Base-by-base conservation (phyloP, 2,888 invertebrate species). In the Ditula angustiorana region DNA sequence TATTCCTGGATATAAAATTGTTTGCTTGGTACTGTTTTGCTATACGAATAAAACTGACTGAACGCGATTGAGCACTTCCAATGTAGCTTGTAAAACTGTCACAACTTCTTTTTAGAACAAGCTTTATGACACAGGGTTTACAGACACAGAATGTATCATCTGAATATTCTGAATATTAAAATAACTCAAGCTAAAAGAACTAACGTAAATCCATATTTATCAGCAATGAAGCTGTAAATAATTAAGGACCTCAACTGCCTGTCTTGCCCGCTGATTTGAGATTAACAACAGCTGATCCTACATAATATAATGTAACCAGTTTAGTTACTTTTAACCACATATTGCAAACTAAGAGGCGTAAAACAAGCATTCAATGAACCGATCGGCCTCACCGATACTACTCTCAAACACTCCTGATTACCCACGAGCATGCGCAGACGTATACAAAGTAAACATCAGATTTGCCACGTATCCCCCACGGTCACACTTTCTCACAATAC, bases 401-500 rank as follows among this genome's bases (percentile, higher is more conserved):
- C 16, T 30, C 8, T 5, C 2, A 41, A 41, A 41, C 16, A 3
- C 16, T 16, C 24, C n/a, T 46, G 24, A 46, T 23, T 46, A 46
- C 24, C 46, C 8, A n/a, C 16, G 23, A 23, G 7, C 11, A 21
- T 23, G 46, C 23, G 46, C 41, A 41, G n/a, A 46, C 19, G 24
- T 7, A 46, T 21, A 71, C 73, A 71, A 76, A 72, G 77, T 76
- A 73, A 69, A 70, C 70, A 71, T 69, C 74, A 73, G 74, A 75
- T 78, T 74, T 77, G 74, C 74, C 75, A 73, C 71, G 74, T 77
- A 77, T 78, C 74, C 78, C 76, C 78, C 67, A 73, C 78, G 79
- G 80, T 82, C 86, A 87, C 86, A 88, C 88, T 79, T 37, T 37
- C 75, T 71, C 79, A 80, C 79, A 83, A 76, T 74, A 74, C 69